Conservation (phyloP, 2,888 invertebrate species). For the Ichneumoninae sp. region DNA sequence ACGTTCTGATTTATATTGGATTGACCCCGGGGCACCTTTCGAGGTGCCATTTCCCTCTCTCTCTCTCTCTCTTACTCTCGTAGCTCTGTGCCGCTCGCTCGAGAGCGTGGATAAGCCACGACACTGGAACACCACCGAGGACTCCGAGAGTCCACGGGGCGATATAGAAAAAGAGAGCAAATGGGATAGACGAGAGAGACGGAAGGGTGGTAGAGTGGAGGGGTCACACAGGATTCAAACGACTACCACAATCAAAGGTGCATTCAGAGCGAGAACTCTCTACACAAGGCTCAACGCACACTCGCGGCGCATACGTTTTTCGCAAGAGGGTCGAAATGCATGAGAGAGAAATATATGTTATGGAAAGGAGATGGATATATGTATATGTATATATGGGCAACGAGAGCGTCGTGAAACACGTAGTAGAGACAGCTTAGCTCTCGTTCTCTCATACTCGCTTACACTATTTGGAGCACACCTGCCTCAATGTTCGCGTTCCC, state of each 20-base stretch:
- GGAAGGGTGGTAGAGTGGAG: conserved; percentile 61
- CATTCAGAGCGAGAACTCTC: conserved; percentile 75
- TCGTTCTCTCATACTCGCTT: conserved; percentile 41
- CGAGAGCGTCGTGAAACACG: conserved; percentile 42
- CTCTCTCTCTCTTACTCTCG: neutral
- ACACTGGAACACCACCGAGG: conserved; percentile 36
- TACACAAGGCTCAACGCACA: conserved; percentile 2
- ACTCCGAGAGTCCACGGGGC: neutral
- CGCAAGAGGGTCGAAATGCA: conserved; percentile 48
- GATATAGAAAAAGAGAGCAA: conserved; percentile 54
- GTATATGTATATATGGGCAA: neutral
- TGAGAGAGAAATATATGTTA: conserved; percentile 8
- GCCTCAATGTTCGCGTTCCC: conserved; percentile 72
- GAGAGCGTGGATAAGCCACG: conserved; percentile 32
- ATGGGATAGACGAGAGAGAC: conserved; percentile 36
- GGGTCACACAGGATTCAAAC: conserved; percentile 71
- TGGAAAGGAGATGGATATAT: conserved; percentile 9
- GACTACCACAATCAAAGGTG: conserved; percentile 79
- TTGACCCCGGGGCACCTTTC: conserved; percentile 79
- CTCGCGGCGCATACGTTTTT: conserved; percentile 36
- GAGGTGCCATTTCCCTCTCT: conserved; percentile 71
- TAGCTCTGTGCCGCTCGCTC: conserved; percentile 19
- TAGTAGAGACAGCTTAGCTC: conserved; percentile 55
- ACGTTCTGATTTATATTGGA: conserved; percentile 81
- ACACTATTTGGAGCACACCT: conserved; percentile 68